Conservation (phyloP, 2,797 vertebrate genomes). For the Ciconia nigra region DNA sequence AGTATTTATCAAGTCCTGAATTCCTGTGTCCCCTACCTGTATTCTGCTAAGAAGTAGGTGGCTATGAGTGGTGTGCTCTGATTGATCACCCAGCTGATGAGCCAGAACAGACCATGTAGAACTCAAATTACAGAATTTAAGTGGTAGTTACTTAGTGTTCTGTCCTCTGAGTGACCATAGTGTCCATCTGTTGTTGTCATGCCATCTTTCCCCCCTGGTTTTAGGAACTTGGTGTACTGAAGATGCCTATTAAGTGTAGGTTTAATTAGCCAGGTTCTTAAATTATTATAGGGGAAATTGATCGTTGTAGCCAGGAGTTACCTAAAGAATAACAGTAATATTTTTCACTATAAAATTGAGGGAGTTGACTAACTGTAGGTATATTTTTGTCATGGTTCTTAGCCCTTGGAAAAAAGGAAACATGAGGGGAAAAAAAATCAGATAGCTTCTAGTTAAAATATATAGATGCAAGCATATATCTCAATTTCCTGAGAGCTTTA, state of each 20-base stretch:
- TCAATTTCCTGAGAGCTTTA: not conserved
- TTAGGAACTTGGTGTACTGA: not conserved
- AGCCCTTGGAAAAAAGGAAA: too few species aligned
- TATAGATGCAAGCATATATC: not conserved
- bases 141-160: not conserved
- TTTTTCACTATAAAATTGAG: not conserved
- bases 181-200: not conserved
- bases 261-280: not conserved
- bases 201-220: not conserved
- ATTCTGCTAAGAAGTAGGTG: not conserved
- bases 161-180: not conserved
- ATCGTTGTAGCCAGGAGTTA: not conserved
- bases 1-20: not conserved
- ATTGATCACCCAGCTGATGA: not conserved
- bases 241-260: not conserved
- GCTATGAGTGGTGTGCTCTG: not conserved
- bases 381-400: not conserved
- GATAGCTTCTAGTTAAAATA: not conserved
- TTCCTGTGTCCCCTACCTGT: not conserved
- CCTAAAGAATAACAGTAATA: not conserved
- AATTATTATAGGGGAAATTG: not conserved
- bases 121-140: not conserved
- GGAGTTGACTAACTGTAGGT: not conserved
- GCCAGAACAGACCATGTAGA: not conserved
- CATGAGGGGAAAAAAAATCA: too few species aligned